Conservation (phyloP, 37 sponge, comb jelly and placozoan genomes). For the Geodia barretti region DNA sequence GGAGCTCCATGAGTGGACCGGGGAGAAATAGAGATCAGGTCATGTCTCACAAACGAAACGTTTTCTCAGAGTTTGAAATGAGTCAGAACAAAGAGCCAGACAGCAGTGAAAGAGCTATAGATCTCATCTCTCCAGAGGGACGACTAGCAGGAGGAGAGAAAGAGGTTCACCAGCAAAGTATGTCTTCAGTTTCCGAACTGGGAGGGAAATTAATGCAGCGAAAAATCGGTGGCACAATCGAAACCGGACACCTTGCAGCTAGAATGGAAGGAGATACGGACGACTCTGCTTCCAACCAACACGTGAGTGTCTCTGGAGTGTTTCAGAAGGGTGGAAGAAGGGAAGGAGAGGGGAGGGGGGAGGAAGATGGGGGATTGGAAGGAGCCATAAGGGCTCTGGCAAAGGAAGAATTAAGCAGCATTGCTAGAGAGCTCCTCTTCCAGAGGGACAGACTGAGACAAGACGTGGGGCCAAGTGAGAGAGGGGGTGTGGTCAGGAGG, state of each 20-base stretch:
- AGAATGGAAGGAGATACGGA: not conserved
- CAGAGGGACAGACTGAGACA: not conserved
- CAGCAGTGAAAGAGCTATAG: too few species aligned
- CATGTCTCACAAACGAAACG: too few species aligned
- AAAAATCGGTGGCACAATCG: not conserved
- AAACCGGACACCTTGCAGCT: too few species aligned
- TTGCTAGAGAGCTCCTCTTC: constrained; percentile 27
- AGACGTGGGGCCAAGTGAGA: not conserved
- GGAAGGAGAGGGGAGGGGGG: not conserved
- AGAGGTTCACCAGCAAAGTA: too few species aligned
- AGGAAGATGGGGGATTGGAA: not conserved
- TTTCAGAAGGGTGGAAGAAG: not conserved
- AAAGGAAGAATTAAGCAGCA: constrained; percentile 35
- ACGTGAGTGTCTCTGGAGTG: not conserved
- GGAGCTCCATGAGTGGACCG: not conserved
- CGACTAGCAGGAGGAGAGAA: too few species aligned
- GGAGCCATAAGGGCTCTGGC: constrained; percentile 45
- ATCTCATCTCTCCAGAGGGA: too few species aligned
- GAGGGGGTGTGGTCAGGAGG: not conserved
- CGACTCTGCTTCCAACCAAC: not conserved
- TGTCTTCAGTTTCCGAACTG: too few species aligned
- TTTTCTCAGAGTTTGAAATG: too few species aligned
- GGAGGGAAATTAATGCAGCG: too few species aligned
- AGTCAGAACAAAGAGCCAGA: too few species aligned
- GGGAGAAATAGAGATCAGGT: not conserved